Evolutionary conservation across 1,140 invertebrate species (phyloP).

Genomic region (Melitaea cinxia): DNA sequence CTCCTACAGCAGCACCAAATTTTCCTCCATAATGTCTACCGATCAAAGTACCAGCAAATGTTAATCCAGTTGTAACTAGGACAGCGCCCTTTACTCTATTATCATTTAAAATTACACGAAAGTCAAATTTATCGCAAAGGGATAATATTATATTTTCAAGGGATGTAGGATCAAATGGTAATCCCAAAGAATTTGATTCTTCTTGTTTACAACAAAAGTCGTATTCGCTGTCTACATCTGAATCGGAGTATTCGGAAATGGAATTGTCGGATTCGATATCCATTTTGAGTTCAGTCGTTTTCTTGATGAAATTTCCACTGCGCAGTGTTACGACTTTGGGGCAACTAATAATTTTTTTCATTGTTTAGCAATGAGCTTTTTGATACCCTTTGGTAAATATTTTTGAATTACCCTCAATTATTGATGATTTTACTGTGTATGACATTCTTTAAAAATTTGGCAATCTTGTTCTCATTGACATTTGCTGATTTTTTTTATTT

Average conservation of each 20-base stretch:
- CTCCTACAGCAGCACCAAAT: conserved; percentile 63
- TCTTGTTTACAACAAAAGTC: conserved; percentile 38
- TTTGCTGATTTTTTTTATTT: too few species aligned
- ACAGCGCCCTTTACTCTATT: conserved; percentile 47
- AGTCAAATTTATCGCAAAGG: conserved; percentile 64
- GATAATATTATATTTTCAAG: conserved; percentile 65
- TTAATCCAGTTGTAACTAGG: conserved; percentile 61
- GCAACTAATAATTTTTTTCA: too few species aligned
- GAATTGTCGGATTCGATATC: conserved; percentile 10
- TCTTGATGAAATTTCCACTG: not conserved
- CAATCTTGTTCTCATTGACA: too few species aligned
- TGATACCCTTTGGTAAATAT: too few species aligned
- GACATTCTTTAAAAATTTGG: too few species aligned
- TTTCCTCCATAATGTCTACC: conserved; percentile 68
- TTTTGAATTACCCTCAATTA: not conserved
- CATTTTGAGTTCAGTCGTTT: conserved; percentile 10
- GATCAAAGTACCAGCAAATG: conserved; percentile 62
- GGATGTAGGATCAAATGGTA: conserved; percentile 51
- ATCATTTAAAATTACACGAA: conserved; percentile 60
- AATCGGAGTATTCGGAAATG: conserved; percentile 39
- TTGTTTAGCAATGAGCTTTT: too few species aligned
- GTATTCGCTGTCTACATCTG: conserved; percentile 45
- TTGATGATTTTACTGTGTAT: too few species aligned
- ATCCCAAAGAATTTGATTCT: conserved; percentile 35
- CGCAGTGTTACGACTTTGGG: too few species aligned